phyloP scores from a whole-genome alignment of 2,797 vertebrate species.

The Eupleurogrammus muticus region DNA sequence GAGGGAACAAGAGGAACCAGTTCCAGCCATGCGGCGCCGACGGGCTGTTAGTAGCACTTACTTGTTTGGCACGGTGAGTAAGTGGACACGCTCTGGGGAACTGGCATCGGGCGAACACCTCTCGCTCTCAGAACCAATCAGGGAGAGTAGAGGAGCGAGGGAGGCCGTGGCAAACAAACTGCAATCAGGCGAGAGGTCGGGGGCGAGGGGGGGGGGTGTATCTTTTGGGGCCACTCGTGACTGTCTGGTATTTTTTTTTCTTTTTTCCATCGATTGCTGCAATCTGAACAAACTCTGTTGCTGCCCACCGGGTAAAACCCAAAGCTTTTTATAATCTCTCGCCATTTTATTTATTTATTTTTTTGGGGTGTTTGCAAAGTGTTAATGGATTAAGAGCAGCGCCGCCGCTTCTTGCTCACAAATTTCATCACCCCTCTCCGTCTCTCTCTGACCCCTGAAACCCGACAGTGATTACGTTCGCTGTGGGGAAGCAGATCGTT shows the following conservation, averaged over 20 bases:
- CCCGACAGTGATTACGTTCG: conserved; percentile 57
- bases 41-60: conserved; percentile 58
- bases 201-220: conserved; percentile 12
- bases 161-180: conserved; percentile 24
- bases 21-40: conserved; percentile 44
- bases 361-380: conserved; percentile 35
- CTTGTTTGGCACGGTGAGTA: conserved; percentile 53
- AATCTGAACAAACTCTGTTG: conserved; percentile 28
- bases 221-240: neutral
- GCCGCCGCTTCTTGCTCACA: conserved; percentile 20
- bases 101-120: conserved; percentile 38
- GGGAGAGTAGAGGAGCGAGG: conserved; percentile 32
- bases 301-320: conserved; percentile 10
- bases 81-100: conserved; percentile 53
- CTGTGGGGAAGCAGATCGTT: conserved; percentile 64
- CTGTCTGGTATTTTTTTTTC: conserved; percentile 13
- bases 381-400: conserved; percentile 35
- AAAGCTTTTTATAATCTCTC: conserved; percentile 44
- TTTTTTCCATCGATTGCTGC: too few relatives aligned
- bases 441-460: conserved; percentile 44
- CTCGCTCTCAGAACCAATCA: conserved; percentile 49
- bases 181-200: conserved; percentile 34
- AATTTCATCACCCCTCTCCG: conserved; percentile 11
- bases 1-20: conserved; percentile 36
- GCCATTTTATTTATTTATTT: conserved; percentile 26